Conservation (phyloP, 2,113 vertebrate species). For the Myxocyprinus asiaticus region DNA sequence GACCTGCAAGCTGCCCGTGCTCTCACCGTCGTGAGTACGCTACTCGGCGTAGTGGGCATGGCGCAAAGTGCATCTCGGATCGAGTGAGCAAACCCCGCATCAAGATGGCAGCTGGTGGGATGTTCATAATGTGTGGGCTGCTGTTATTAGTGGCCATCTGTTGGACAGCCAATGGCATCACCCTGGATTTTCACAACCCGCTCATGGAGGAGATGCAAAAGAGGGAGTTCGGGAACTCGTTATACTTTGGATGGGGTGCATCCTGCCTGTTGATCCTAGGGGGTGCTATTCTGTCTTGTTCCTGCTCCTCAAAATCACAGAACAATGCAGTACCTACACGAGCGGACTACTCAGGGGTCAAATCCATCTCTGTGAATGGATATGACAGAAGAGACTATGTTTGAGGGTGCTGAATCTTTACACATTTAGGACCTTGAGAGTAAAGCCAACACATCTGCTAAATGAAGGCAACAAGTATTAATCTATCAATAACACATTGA, state of each 20-base stretch:
- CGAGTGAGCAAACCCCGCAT: constrained; percentile 70
- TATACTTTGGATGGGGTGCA: constrained; percentile 80
- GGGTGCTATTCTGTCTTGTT: constrained; percentile 74
- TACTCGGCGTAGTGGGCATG: constrained; percentile 71
- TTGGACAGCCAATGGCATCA: constrained; percentile 77
- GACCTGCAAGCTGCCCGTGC: constrained; percentile 76
- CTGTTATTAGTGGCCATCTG: constrained; percentile 75
- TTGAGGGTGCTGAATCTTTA: constrained; percentile 55
- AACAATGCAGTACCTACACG: constrained; percentile 42
- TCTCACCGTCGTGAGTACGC: constrained; percentile 70
- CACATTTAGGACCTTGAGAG: not conserved
- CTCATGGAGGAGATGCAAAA: constrained; percentile 75
- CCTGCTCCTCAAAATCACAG: constrained; percentile 61
- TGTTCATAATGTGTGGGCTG: constrained; percentile 68
- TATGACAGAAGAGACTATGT: constrained; percentile 76
- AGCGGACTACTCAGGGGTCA: constrained; percentile 65
- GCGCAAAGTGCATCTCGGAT: constrained; percentile 74
- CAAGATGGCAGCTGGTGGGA: constrained; percentile 64
- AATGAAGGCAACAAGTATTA: not conserved
- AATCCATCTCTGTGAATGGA: constrained; percentile 62
- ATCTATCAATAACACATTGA: not conserved
- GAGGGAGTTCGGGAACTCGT: constrained; percentile 78
- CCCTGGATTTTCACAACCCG: constrained; percentile 75
- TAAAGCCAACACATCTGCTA: not conserved
- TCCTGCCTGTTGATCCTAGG: constrained; percentile 74